These are phyloP conservation scores for Acromyrmex echinatior DNA, from an alignment of 1,140 invertebrate genomes.

Conservation along the genomic window DNA sequence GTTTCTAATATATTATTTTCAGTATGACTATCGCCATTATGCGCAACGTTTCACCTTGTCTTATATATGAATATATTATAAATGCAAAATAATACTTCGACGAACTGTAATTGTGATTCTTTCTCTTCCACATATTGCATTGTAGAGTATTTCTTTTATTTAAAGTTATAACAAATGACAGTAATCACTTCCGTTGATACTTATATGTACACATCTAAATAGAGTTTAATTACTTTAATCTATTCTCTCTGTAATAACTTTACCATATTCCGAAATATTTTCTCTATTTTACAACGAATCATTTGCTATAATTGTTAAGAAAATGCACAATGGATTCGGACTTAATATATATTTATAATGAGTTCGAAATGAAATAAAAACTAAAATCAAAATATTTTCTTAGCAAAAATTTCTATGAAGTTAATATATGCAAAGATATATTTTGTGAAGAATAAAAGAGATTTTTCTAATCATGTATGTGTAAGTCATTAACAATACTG, in stretches of 20 bases:
- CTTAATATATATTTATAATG: background rate
- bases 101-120: background rate
- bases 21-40: too few species aligned
- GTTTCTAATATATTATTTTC: too few species aligned
- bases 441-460: constrained; percentile 42
- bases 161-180: background rate
- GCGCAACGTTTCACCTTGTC: too few species aligned
- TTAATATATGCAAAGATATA: constrained; percentile 25
- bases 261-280: background rate
- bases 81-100: background rate
- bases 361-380: background rate
- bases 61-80: too few species aligned
- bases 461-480: background rate
- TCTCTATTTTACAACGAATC: too few species aligned
- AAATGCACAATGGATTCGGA: background rate
- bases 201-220: background rate
- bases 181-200: background rate
- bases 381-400: constrained; percentile 14
- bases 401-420: background rate
- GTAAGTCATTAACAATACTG: background rate
- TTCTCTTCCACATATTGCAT: background rate
- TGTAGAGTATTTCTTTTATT: background rate
- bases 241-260: background rate
- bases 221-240: background rate
- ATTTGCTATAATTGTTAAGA: background rate